Evolutionary conservation across 2,888 invertebrate species (phyloP).

Genomic region (Gnatocerus cornutus): DNA sequence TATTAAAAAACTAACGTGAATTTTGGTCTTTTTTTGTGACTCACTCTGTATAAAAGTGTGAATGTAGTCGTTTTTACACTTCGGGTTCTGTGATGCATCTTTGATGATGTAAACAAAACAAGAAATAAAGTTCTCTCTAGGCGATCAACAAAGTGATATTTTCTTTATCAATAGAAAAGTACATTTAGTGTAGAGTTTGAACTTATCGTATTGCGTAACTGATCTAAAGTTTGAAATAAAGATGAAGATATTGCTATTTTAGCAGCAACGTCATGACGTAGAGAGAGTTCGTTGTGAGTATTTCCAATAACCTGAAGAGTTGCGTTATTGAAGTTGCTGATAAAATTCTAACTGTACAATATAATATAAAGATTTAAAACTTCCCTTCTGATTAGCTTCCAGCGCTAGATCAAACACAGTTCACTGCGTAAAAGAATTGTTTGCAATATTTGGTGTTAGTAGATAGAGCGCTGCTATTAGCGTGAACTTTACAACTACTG

Average conservation of each 20-base stretch:
- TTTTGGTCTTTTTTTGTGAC: no score
- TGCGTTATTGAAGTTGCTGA: conserved; percentile 28
- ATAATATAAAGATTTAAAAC: conserved; percentile 21
- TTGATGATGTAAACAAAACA: not conserved
- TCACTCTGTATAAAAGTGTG: no score
- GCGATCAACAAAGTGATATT: conserved; percentile 4
- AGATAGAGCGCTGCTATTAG: conserved; percentile 51
- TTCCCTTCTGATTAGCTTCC: conserved; percentile 17
- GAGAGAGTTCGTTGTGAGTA: not conserved
- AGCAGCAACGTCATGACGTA: conserved; percentile 28
- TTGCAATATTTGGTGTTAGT: conserved; percentile 50
- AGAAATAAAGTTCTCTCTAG: not conserved
- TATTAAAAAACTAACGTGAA: no score
- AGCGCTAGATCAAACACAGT: conserved; percentile 2
- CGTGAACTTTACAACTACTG: conserved; percentile 49
- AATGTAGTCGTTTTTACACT: not conserved
- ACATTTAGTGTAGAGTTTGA: conserved; percentile 19
- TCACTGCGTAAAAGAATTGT: conserved; percentile 5
- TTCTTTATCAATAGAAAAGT: conserved; percentile 28
- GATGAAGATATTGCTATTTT: conserved; percentile 34
- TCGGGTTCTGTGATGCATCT: not conserved
- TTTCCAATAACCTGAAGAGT: no score
- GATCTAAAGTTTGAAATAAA: conserved; percentile 1
- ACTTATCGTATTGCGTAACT: not conserved
- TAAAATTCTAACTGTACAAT: conserved; percentile 43